These are phyloP conservation scores for Drosophila erecta DNA, from an alignment of 1,140 invertebrate genomes.

Conservation along the genomic window DNA sequence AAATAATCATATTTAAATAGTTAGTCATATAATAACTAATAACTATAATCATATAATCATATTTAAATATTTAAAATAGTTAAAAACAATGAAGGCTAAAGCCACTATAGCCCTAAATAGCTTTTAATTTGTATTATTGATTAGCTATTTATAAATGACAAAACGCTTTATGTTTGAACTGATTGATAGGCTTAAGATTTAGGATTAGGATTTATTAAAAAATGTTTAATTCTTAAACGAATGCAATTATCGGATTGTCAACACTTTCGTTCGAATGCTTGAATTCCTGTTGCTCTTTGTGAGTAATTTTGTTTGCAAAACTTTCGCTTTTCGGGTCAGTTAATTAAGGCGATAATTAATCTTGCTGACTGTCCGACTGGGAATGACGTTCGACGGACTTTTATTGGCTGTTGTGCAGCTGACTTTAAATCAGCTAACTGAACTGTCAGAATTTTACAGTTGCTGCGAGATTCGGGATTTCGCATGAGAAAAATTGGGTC, in stretches of 20 bases:
- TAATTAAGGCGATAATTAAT: slow-evolving; percentile 82
- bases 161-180: no score
- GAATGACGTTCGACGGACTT: slow-evolving; percentile 42
- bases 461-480: slow-evolving; percentile 16
- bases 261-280: slow-evolving; percentile 38
- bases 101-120: no score
- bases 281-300: slow-evolving; percentile 7
- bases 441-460: slow-evolving; percentile 80
- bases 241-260: neutral
- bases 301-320: slow-evolving; percentile 49
- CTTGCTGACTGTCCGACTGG: slow-evolving; percentile 51
- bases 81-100: no score
- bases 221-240: neutral
- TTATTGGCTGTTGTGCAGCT: slow-evolving; percentile 45
- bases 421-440: slow-evolving; percentile 77
- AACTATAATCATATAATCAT: no score
- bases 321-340: slow-evolving; percentile 79
- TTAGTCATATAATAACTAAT: no score
- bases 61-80: no score
- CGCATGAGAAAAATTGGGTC: slow-evolving; percentile 49
- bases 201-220: no score
- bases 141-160: no score
- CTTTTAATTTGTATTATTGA: no score
- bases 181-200: no score
- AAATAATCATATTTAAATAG: no score